phyloP scores from a whole-genome alignment of 2,888 invertebrate species.

The Leptopilina syphax region DNA sequence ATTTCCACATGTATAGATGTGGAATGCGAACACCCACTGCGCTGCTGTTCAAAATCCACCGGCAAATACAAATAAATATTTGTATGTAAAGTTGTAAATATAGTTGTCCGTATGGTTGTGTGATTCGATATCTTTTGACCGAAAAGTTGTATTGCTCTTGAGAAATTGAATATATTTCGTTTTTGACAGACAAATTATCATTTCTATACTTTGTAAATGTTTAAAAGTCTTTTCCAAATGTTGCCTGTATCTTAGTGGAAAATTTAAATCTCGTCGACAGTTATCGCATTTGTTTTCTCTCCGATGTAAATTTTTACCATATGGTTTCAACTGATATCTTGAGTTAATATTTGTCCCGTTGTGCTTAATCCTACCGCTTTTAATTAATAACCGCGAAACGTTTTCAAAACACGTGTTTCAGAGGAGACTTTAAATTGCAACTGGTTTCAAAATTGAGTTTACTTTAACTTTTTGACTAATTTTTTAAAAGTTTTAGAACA shows the following conservation, averaged over 20 bases:
- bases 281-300: not conserved
- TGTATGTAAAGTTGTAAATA: not conserved
- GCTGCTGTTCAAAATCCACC: conserved; percentile 18
- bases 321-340: not conserved
- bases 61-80: not conserved
- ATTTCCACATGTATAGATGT: conserved; percentile 17
- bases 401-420: not conserved
- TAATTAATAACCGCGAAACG: no score
- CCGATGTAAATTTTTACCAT: conserved; percentile 7
- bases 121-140: no score
- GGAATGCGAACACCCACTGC: conserved; percentile 35
- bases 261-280: not conserved
- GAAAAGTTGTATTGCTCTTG: no score
- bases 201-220: no score
- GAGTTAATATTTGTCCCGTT: not conserved
- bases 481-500: no score
- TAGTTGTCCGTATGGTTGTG: no score
- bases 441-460: no score
- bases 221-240: no score
- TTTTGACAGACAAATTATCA: no score
- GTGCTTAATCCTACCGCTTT: not conserved
- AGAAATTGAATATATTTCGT: no score
- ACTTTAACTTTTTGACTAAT: no score
- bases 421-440: no score
- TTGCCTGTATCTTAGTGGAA: not conserved